Conservation (phyloP, 1,140 invertebrate species). For the Fopius arisanus region DNA sequence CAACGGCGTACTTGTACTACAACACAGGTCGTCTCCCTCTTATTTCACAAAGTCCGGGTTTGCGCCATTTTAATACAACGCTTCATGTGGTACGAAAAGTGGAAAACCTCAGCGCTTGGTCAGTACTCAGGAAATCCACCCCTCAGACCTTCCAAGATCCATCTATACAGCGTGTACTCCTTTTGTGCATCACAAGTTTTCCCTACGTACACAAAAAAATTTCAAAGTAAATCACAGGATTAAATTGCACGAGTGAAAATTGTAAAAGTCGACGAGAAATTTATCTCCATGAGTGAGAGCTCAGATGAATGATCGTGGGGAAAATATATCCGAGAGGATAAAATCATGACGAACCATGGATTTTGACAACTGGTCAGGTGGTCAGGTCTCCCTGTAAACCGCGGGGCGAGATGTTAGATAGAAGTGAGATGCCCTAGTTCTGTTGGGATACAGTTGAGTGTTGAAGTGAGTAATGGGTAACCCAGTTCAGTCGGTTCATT, state of each 20-base stretch:
- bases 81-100: neutral
- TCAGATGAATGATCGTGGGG: slow-evolving; percentile 22
- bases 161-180: too few species aligned
- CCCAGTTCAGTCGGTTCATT: neutral
- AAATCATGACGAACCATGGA: neutral
- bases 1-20: neutral
- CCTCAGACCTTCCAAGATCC: neutral
- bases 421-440: neutral
- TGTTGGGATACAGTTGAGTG: neutral
- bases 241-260: too few species aligned
- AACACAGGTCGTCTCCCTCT: neutral
- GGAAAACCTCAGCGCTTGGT: slow-evolving; percentile 10
- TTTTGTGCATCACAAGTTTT: too few species aligned
- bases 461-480: neutral
- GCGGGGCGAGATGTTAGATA: neutral
- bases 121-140: neutral
- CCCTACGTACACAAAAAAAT: too few species aligned
- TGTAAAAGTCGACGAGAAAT: too few species aligned
- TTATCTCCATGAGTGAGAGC: too few species aligned
- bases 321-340: slow-evolving; percentile 24
- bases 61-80: neutral
- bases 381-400: neutral
- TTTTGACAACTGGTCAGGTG: slow-evolving; percentile 20
- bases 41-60: neutral
- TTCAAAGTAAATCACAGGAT: too few species aligned